Percentiles rank a stretch among this genome's conserved stretches.
Evolutionary conservation across 1,140 invertebrate species (phyloP).

Genomic region (Procambarus virginalis): DNA sequence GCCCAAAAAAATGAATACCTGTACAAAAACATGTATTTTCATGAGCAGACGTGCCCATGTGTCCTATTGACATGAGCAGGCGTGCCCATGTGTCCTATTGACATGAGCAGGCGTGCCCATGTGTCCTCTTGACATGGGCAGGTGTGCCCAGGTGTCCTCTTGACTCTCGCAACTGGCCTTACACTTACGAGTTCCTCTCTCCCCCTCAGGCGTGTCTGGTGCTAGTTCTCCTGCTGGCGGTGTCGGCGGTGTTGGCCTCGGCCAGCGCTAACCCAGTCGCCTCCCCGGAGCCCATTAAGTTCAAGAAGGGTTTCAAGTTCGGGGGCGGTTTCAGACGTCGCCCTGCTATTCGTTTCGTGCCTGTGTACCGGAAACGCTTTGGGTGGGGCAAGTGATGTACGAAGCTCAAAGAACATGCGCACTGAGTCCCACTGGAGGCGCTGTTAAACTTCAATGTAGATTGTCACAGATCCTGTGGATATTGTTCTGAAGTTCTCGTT

Average conservation of each 20-base stretch:
- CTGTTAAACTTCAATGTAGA: not conserved
- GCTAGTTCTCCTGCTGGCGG: not conserved
- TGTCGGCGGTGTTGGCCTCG: conserved; percentile 1
- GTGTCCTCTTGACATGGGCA: too few species aligned
- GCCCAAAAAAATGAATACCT: too few species aligned
- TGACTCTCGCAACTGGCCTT: too few species aligned
- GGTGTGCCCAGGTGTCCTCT: too few species aligned
- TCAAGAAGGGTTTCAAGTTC: not conserved
- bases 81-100: too few species aligned
- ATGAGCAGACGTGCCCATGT: too few species aligned
- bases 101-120: too few species aligned
- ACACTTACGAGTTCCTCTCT: too few species aligned
- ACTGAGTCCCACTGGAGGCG: too few species aligned
- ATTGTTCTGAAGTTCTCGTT: not conserved
- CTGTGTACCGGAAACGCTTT: not conserved
- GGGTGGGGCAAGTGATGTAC: not conserved
- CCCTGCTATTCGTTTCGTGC: not conserved
- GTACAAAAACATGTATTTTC: too few species aligned
- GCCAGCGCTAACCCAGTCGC: not conserved
- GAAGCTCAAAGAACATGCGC: too few species aligned
- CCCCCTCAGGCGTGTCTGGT: not conserved
- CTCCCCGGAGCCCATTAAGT: not conserved
- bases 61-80: too few species aligned
- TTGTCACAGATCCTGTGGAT: not conserved
- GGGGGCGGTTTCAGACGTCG: not conserved